Evolutionary conservation across 2,113 vertebrate species (phyloP).

Genomic region (Chionodraco myersi): DNA sequence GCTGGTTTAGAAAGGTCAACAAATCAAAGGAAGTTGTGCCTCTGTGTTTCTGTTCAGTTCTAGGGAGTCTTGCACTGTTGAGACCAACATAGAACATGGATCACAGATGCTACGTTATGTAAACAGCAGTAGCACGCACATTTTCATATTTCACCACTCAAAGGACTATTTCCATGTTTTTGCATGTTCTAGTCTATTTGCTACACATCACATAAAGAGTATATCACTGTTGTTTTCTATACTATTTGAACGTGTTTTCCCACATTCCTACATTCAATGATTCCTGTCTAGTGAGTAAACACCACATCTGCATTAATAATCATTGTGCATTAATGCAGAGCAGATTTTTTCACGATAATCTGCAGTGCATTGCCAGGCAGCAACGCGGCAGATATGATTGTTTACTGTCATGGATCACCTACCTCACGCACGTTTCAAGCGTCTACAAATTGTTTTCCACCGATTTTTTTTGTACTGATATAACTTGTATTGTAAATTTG

Average conservation of each 20-base stretch:
- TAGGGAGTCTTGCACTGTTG: neutral
- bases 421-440: neutral
- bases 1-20: slow-evolving; percentile 3
- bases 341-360: neutral
- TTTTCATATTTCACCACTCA: slow-evolving; percentile 25
- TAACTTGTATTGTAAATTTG: no score
- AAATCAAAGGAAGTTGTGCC: neutral
- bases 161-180: slow-evolving; percentile 27
- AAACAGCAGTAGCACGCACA: slow-evolving; percentile 50
- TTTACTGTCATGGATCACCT: slow-evolving; percentile 10
- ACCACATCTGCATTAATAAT: neutral
- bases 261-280: neutral
- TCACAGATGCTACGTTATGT: neutral
- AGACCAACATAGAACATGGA: neutral
- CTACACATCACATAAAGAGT: slow-evolving; percentile 6
- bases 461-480: no score
- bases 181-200: slow-evolving; percentile 26
- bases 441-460: slow-evolving; percentile 1
- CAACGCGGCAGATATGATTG: slow-evolving; percentile 11
- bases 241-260: neutral
- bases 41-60: neutral
- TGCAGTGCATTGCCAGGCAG: neutral
- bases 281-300: neutral
- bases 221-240: neutral
- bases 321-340: slow-evolving; percentile 4